Conservation (phyloP, 2,888 invertebrate genomes). For the Idaea straminata region DNA sequence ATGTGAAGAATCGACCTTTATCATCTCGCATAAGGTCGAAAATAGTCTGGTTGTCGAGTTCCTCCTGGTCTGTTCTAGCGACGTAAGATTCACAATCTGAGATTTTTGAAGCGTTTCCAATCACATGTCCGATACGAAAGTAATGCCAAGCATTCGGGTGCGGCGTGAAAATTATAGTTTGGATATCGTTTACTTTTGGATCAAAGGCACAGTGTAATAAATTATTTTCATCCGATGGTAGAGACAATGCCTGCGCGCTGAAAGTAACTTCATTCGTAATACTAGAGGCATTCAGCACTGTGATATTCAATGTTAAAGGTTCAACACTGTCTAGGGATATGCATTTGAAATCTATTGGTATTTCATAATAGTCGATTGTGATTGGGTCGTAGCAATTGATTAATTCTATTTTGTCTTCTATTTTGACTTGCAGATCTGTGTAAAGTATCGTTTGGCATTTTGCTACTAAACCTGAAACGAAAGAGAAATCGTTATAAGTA, state of each 20-base stretch:
- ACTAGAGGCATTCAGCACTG: slow-evolving; percentile 55
- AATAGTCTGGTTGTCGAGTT: slow-evolving; percentile 49
- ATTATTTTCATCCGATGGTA: slow-evolving; percentile 75
- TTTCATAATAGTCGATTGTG: slow-evolving; percentile 42
- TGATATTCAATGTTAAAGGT: slow-evolving; percentile 60
- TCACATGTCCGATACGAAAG: slow-evolving; percentile 50
- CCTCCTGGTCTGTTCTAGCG: slow-evolving; percentile 43
- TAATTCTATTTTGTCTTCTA: slow-evolving; percentile 56
- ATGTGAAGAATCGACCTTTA: slow-evolving; percentile 87
- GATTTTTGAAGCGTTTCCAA: slow-evolving; percentile 45
- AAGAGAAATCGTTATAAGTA: slow-evolving; percentile 15
- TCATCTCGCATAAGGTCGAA: slow-evolving; percentile 78
- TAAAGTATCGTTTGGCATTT: slow-evolving; percentile 83
- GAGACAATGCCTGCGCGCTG: slow-evolving; percentile 73
- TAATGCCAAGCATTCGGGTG: slow-evolving; percentile 82
- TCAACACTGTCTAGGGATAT: slow-evolving; percentile 59
- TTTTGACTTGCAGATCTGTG: slow-evolving; percentile 82
- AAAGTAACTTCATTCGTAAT: slow-evolving; percentile 48
- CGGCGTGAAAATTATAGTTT: slow-evolving; percentile 72
- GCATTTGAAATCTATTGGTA: slow-evolving; percentile 73
- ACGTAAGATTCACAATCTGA: slow-evolving; percentile 64
- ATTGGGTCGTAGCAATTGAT: slow-evolving; percentile 56
- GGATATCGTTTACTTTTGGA: slow-evolving; percentile 58
- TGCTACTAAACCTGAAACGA: slow-evolving; percentile 82
- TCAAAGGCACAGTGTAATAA: slow-evolving; percentile 72